These are phyloP conservation scores for Elgonia sp. DNA, from an alignment of 2,888 invertebrate species.

Conservation along the genomic window DNA sequence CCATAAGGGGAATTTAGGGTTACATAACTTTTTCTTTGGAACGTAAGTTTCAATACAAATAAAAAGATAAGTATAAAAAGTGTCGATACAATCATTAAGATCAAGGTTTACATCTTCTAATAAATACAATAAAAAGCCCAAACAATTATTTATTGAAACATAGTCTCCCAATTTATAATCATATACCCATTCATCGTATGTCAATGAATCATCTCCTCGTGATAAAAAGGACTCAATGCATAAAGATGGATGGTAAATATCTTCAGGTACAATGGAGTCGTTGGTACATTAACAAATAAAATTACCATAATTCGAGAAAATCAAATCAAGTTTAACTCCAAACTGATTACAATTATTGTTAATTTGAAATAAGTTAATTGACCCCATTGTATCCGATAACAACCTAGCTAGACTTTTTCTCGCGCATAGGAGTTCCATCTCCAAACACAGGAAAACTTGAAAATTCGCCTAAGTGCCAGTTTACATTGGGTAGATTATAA, in stretches of 20 bases:
- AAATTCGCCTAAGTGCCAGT: background rate
- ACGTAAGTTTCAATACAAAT: too few species aligned
- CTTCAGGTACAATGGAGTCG: background rate
- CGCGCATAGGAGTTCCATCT: background rate
- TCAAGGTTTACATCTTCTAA: too few species aligned
- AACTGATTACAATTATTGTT: slow-evolving; percentile 3
- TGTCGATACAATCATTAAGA: too few species aligned
- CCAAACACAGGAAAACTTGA: background rate
- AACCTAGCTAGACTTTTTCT: background rate
- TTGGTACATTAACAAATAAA: too few species aligned
- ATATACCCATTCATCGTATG: background rate
- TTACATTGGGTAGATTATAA: slow-evolving; percentile 41
- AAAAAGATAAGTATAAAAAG: too few species aligned
- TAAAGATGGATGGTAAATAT: background rate
- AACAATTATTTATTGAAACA: background rate
- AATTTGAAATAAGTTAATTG: slow-evolving; percentile 36
- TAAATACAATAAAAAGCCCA: too few species aligned
- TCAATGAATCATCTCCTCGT: background rate
- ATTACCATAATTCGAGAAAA: background rate
- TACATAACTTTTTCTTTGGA: background rate
- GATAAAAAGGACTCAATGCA: background rate
- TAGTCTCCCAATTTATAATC: background rate
- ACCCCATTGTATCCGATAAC: background rate
- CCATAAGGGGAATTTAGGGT: background rate
- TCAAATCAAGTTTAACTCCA: slow-evolving; percentile 8